Evolutionary conservation across 1,140 invertebrate species (phyloP), one percentile per base, ranked within the genome.

Genomic region (Delia radicum): DNA sequence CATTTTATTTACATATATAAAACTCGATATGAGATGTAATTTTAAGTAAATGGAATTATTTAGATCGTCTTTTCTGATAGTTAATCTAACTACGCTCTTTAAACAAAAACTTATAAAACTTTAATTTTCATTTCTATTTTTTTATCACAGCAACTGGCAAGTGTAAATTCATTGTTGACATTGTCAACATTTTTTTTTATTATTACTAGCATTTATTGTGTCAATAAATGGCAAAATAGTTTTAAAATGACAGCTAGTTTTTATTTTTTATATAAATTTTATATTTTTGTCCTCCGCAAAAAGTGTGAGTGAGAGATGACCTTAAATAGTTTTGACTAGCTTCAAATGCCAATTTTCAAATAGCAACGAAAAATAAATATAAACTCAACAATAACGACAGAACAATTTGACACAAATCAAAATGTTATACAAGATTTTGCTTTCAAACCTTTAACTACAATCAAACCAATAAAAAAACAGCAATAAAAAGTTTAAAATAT

Each of bases 381-480:
- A 37, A 31, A 21, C 28, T 18, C 8, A 29, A 15, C 3, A 28
- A 65, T 13, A 65, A 65, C 37, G 10, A 55, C n/a, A 21, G 21
- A 55, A 18, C n/a, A 21, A 69, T 33, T 29, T 69, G 65, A 69
- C 65, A 69, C 65, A 69, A 69, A 69, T 69, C 65, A 69, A 69
- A 69, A 69, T 69, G 65, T 69, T 69, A 69, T 33, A 69, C 65
- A 69, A 69, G 65, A 69, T 69, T 69, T 69, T 69, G 65, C 65
- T 69, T 69, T 69, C 65, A 69, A 69, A 69, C 48, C 48, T 55
- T 55, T 55, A 21, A 55, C 21, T 18, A 55, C 21, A n/a, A 21
- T 55, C 48, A 55, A 21, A n/a, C n/a, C 21, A 55, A 55, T 55
- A 55, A 55, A 42, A 42, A 42, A 12, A 42, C n/a, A n/a, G n/a